Evolutionary conservation across 2,888 invertebrate genomes (phyloP), one percentile per base, ranked within the genome.

Genomic region (Drosophila mercatorum): DNA sequence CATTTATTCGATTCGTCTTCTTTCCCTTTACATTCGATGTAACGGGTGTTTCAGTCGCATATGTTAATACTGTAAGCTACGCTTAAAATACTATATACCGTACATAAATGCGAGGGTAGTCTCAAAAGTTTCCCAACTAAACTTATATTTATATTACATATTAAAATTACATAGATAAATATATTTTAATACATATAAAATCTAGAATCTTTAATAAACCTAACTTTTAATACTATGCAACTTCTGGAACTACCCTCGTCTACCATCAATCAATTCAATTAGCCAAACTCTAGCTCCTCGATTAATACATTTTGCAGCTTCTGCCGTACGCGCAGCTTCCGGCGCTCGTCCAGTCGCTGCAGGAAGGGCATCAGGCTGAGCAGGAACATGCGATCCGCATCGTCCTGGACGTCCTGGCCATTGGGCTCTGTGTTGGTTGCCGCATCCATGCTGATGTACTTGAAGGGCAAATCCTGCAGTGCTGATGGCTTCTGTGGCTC

Each of bases 241-340:
- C 11, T 26, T 28, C 0, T 41, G 28, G 1, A 22, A 28, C 28
- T 12, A 17, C 40, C 55, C 51, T 51, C 51, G 51, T 12, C 0
- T 12, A 12, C 1, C 2, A 11, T 17, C 5, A 6, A 11, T 5
- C 11, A 34, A 34, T 7, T 1, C 0, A 4, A 22, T 51, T 2
- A 51, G 51, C 88, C 86, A 51, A 90, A 88, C 68, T 90, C 84
- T 59, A 84, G 47, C 31, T 84, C 90, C 46, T 91, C 89, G 31
- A 90, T 86, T 5, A 90, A 70, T 43, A 91, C 91, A 65, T 85
- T 90, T 72, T 90, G 91, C 7, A 90, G 71, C 28, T 90, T 91
- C 56, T 90, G 90, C 3, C 90, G 84, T 47, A 91, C 90, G 17
- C 81, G 81, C 40, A 90, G 64, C 57, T 91, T 91, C 6, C 90